phyloP scores from a whole-genome alignment of 23 tunicate genomes.

The Pegea sp. region DNA sequence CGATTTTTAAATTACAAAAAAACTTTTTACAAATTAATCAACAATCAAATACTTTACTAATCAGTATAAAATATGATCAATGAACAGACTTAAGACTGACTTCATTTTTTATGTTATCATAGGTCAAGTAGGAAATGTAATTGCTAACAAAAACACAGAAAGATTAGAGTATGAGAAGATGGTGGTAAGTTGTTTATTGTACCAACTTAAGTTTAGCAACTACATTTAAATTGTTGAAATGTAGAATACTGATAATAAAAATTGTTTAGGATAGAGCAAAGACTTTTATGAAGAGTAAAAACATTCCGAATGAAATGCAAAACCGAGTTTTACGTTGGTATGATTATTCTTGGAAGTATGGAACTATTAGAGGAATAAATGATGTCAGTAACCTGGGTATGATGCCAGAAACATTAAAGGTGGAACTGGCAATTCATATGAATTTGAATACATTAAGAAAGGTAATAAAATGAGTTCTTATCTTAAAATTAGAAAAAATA shows the following conservation, averaged over 20 bases:
- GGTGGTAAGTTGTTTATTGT: slow-evolving; percentile 85
- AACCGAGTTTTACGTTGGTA: slow-evolving; percentile 78
- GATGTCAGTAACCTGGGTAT: slow-evolving; percentile 69
- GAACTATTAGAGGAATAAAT: slow-evolving; percentile 35
- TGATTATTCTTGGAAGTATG: slow-evolving; percentile 73
- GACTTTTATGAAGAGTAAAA: slow-evolving; percentile 60
- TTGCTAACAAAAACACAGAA: slow-evolving; percentile 52
- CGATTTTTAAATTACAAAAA: no score
- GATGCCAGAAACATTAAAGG: slow-evolving; percentile 80
- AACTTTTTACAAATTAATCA: no score
- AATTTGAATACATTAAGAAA: slow-evolving; percentile 63
- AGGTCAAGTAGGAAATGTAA: slow-evolving; percentile 95
- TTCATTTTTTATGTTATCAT: slow-evolving; percentile 1
- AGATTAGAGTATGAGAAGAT: slow-evolving; percentile 56
- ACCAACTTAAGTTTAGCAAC: no score
- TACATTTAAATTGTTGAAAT: background rate
- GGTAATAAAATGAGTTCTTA: slow-evolving; percentile 5
- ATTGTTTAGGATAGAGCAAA: slow-evolving; percentile 66
- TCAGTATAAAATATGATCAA: background rate
- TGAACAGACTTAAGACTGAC: no score
- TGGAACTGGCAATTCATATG: slow-evolving; percentile 72
- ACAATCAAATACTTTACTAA: no score
- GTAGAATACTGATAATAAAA: background rate
- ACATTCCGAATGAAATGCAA: slow-evolving; percentile 54
- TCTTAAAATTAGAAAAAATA: no score